Conservation (phyloP, 2,113 vertebrate genomes). For the Illadopsis cleaveri region DNA sequence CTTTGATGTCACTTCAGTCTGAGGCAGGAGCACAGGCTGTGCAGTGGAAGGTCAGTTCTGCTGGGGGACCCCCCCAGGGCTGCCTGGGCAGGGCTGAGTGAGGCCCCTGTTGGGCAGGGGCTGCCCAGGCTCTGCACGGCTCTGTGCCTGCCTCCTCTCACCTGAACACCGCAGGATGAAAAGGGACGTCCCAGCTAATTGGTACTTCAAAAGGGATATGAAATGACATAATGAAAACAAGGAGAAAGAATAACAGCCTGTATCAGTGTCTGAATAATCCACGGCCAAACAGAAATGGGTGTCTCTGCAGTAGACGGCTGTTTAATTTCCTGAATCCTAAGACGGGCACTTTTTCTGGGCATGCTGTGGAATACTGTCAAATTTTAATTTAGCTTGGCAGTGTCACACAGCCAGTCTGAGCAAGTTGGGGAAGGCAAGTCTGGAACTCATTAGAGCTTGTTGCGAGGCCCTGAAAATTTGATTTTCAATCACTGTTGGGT, state of each 20-base stretch:
- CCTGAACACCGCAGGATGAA: not conserved
- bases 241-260: not conserved
- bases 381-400: constrained; percentile 46
- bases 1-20: rapidly evolving
- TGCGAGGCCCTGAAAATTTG: not conserved
- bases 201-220: not conserved
- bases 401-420: not conserved
- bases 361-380: not conserved
- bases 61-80: rapidly evolving
- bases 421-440: not conserved
- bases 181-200: not conserved
- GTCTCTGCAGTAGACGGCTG: not conserved
- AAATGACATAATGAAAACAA: not conserved
- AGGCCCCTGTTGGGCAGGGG: not conserved
- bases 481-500: constrained; percentile 55
- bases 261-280: not conserved
- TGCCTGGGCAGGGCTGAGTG: not conserved
- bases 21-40: rapidly evolving
- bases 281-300: not conserved
- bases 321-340: not conserved
- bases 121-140: rapidly evolving
- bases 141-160: not conserved
- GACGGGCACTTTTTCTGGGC: constrained; percentile 26
- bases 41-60: rapidly evolving
- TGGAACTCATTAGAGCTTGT: constrained; percentile 64